Conservation (phyloP, 2,113 vertebrate genomes). For the Cnemophilus loriae region DNA sequence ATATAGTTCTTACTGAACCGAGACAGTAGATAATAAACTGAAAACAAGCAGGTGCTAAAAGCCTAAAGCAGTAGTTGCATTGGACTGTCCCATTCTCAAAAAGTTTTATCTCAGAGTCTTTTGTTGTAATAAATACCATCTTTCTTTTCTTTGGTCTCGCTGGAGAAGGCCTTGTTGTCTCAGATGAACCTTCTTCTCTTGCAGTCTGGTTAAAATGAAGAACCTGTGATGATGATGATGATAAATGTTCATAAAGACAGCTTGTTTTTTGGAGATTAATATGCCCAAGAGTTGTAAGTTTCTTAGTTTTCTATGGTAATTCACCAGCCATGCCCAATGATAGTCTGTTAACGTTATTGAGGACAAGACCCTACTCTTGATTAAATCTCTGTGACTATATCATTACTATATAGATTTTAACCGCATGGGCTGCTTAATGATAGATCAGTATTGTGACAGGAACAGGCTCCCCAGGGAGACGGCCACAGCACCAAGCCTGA, state of each 20-base stretch:
- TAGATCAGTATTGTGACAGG: background rate
- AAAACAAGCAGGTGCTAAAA: background rate
- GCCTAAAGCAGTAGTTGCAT: background rate
- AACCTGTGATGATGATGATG: constrained; percentile 10
- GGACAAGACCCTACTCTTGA: background rate
- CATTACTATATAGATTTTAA: background rate
- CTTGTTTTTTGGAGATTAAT: background rate
- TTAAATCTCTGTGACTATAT: background rate
- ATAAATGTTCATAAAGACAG: background rate
- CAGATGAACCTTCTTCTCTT: background rate
- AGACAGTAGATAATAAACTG: background rate
- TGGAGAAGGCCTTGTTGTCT: background rate
- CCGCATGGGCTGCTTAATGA: background rate
- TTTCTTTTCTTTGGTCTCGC: constrained; percentile 1
- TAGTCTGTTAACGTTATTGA: background rate
- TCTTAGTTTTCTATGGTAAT: background rate
- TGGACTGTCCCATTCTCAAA: background rate
- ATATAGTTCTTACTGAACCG: background rate
- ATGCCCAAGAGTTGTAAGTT: background rate
- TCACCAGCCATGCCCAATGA: background rate
- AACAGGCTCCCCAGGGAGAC: background rate
- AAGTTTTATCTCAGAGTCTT: background rate
- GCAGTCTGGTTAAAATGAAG: constrained; percentile 30
- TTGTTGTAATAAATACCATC: background rate
- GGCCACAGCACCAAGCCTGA: background rate